Evolutionary conservation across 2,888 invertebrate species (phyloP).

Genomic region (Cantharis rufa): DNA sequence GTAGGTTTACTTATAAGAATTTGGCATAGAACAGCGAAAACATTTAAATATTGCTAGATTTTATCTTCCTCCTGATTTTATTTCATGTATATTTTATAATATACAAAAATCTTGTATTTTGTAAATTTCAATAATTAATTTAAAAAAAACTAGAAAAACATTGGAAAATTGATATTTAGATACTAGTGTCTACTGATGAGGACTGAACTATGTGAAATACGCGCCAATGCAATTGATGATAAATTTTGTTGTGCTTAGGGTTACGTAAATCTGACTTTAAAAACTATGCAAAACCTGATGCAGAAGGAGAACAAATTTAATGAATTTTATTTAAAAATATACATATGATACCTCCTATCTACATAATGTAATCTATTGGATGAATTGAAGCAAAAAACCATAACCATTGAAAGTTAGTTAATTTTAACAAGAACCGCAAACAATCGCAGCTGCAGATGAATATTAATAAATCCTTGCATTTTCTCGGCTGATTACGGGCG

Average conservation of each 20-base stretch:
- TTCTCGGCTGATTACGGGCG: slow-evolving; percentile 47
- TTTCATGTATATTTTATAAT: no score
- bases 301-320: background rate
- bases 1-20: background rate
- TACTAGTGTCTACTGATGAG: no score
- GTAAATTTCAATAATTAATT: no score
- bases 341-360: background rate
- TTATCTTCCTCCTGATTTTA: background rate
- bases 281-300: background rate
- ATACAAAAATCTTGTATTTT: no score
- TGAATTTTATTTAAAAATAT: no score
- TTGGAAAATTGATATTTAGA: no score
- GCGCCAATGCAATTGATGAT: background rate
- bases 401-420: slow-evolving; percentile 27
- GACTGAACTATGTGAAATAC: background rate
- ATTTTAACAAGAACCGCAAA: slow-evolving; percentile 39
- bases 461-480: slow-evolving; percentile 48
- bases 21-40: background rate
- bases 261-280: background rate
- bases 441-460: slow-evolving; percentile 45
- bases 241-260: no score
- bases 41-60: background rate
- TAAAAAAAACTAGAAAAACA: no score
- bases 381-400: background rate
- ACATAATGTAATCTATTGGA: background rate